Evolutionary conservation across 2,797 vertebrate species (phyloP), one percentile per base, ranked within the genome.

Genomic region (Sciurus vulgaris): DNA sequence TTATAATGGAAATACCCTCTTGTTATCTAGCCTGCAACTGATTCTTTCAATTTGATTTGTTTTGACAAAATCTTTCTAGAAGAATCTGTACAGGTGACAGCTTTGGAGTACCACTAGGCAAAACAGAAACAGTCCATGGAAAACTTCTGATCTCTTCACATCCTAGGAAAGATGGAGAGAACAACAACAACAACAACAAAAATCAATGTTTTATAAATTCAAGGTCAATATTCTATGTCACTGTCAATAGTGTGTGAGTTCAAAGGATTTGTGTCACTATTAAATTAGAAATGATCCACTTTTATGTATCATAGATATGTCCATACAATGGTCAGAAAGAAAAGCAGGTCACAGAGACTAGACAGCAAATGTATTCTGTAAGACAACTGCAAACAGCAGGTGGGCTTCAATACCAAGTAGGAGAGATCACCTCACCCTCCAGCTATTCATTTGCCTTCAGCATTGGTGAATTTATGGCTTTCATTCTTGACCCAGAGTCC

Each of bases 251-350:
- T 83, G 9, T 84, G 59, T 74, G 47, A 93, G 44, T 69, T 92
- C 59, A 78, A 89, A 94, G 47, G 92, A 84, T 91, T 81, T 93
- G 30, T 89, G 47, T 95, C 76, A 95, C 63, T 87, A 89, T 89
- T 89, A 93, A 70, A 78, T 97, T 96, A 97, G 74, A 86, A 96
- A 73, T 69, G 86, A 96, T 77, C 69, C 2, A 59, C 26, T 96
- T 51, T 88, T 78, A 88, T 72, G 7, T 81, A n/a, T 44, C 70
- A 28, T 94, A n/a, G 44, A 56, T 91, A 85, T 90, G 69, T 38
- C 38, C 61, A 74, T 17, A 5, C 72, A 85, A 61, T 51, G 18
- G 30, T 44, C 26, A 91, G 76, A 47, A 91, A 78, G 73, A 61
- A 28, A 17, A 76, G 26, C 11, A 83, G 47, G 59, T 67, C 65